A percentile compares a stretch with the other conserved stretches of the same genome.
These are phyloP conservation scores for Platycheirus albimanus DNA, from an alignment of 2,888 invertebrate genomes.

Conservation along the genomic window DNA sequence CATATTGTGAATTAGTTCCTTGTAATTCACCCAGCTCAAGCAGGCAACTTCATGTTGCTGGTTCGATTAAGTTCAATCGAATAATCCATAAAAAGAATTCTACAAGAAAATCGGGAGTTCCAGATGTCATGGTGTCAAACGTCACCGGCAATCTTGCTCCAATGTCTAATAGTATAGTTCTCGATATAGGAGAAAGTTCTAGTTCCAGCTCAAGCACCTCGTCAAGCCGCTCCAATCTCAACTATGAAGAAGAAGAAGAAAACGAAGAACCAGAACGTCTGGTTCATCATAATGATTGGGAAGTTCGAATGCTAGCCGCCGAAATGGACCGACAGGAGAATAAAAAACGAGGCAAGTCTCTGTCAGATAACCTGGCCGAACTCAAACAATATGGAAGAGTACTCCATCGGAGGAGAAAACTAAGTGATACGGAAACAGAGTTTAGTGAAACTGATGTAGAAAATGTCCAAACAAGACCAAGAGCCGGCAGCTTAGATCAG, in stretches of 20 bases:
- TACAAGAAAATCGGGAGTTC: conserved; percentile 70
- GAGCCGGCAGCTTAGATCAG: conserved; percentile 82
- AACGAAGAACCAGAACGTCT: conserved; percentile 75
- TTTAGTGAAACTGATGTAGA: conserved; percentile 80
- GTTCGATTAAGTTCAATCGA: conserved; percentile 49
- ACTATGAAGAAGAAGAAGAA: conserved; percentile 78
- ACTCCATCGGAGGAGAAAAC: conserved; percentile 79
- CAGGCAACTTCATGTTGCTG: conserved; percentile 34
- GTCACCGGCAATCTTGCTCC: conserved; percentile 83
- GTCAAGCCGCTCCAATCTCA: conserved; percentile 79
- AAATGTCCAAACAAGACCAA: conserved; percentile 77
- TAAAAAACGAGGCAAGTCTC: conserved; percentile 79
- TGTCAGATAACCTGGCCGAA: conserved; percentile 78
- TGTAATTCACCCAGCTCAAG: conserved; percentile 79
- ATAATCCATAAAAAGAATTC: conserved; percentile 74
- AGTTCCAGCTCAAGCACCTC: conserved; percentile 80
- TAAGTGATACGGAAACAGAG: conserved; percentile 82
- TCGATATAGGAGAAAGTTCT: conserved; percentile 81
- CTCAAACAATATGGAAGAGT: conserved; percentile 77
- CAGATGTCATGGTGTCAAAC: conserved; percentile 78
- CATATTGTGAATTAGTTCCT: conserved; percentile 76
- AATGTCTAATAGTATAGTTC: conserved; percentile 81
- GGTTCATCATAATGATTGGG: conserved; percentile 86
- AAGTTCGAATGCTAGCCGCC: conserved; percentile 90
- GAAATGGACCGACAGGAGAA: conserved; percentile 87